Base-by-base conservation (phyloP, 1,140 invertebrate genomes). In the Harlomillsia oculata region DNA sequence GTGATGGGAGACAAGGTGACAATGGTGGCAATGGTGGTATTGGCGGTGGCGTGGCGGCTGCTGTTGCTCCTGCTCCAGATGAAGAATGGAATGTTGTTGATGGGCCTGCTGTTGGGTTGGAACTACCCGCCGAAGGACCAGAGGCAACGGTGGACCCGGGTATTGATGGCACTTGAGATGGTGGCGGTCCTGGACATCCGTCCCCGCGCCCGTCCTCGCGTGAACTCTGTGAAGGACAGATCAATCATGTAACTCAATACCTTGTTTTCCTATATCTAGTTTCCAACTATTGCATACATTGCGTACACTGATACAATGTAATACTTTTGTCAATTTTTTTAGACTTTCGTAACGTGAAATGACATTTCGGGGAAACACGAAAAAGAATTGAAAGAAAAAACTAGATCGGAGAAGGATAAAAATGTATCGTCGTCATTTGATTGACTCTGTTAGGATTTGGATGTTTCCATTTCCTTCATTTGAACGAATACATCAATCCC, bases 171-270 rank as follows among this genome's bases (percentile, higher is more conserved):
- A 44, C 20, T 51, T 48, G 56, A 3, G 57, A 40, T 32, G 55
- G 55, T 30, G 39, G 55, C 29, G 56, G 48, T 16, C 55, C 60
- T 16, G 44, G 53, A 51, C 55, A 57, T 49, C 59, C 63, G 54
- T 65, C 59, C 36, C 60, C 63, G 34, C 64, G 60, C 28, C 64
- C 64, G 56, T 65, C 64, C 56, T 65, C 64, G 49, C 57, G 57
- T 30, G 57, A 65, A 37, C 57, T 62, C 64, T 65, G 56, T 5
- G 29, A 37, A 44, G 23, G 16, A 48, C 21, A 18, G 36, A 13
- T 48, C 45, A 48, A 48, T 18, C 2, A 20, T n/a, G n/a, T n/a
- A 48, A 21, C 3, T 48, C 29, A 48, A 5, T 46, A n/a, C n/a
- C n/a, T n/a, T n/a, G n/a, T n/a, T n/a, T n/a, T n/a, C n/a, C n/a